phyloP scores from a whole-genome alignment of 2,888 invertebrate species.

The Meliscaeva auricollis region DNA sequence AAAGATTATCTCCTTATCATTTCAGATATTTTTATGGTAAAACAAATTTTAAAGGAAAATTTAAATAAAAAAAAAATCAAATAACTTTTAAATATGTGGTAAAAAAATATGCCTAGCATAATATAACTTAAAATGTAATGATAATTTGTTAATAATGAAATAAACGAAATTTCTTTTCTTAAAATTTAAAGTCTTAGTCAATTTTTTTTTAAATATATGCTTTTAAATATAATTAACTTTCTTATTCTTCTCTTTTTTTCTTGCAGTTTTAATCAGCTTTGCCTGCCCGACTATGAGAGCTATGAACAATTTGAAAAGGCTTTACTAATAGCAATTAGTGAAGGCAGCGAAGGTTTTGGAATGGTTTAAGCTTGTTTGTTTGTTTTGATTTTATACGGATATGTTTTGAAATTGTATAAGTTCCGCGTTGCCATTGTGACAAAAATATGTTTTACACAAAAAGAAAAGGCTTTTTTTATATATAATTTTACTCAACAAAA shows the following conservation, averaged over 20 bases:
- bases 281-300: slow-evolving; percentile 96
- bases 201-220: too few species aligned
- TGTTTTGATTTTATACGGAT: not conserved
- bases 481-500: slow-evolving; percentile 16
- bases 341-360: slow-evolving; percentile 97
- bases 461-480: not conserved
- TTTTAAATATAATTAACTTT: not conserved
- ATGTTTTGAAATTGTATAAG: slow-evolving; percentile 14
- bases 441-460: not conserved
- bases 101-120: too few species aligned
- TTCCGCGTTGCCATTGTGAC: slow-evolving; percentile 20
- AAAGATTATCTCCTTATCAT: too few species aligned
- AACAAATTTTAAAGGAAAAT: too few species aligned
- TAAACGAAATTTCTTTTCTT: too few species aligned
- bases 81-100: too few species aligned
- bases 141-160: too few species aligned
- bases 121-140: too few species aligned
- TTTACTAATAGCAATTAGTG: slow-evolving; percentile 95
- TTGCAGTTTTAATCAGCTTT: slow-evolving; percentile 96
- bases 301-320: slow-evolving; percentile 97
- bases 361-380: slow-evolving; percentile 81
- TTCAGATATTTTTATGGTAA: too few species aligned
- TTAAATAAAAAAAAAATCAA: too few species aligned
- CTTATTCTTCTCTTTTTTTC: not conserved
- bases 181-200: too few species aligned